These are phyloP conservation scores for Morelia viridis DNA, from an alignment of 2,797 vertebrate species.

Conservation along the genomic window DNA sequence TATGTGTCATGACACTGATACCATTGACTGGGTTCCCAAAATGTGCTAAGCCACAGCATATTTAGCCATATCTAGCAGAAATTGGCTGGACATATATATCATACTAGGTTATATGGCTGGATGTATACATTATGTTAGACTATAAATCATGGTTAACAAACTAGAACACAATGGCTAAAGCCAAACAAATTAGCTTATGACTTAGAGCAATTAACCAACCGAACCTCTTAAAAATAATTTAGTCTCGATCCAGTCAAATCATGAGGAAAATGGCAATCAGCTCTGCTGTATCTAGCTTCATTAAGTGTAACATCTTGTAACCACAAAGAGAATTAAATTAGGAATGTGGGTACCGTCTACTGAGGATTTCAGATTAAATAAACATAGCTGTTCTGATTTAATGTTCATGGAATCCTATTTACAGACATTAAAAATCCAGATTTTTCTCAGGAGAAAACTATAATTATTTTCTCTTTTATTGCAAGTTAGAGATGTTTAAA, in stretches of 20 bases:
- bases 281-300: neutral
- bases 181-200: neutral
- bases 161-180: neutral
- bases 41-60: neutral
- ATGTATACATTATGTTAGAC: neutral
- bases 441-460: slow-evolving; percentile 36
- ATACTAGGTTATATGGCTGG: neutral
- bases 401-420: neutral
- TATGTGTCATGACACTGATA: neutral
- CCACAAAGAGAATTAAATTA: neutral
- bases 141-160: neutral
- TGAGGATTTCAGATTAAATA: neutral
- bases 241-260: neutral
- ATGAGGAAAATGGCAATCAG: neutral
- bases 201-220: neutral
- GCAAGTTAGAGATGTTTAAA: slow-evolving; percentile 74
- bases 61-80: neutral
- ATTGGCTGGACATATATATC: neutral
- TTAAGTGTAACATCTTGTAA: neutral
- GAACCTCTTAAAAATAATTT: neutral
- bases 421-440: slow-evolving; percentile 16
- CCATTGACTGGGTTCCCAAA: neutral
- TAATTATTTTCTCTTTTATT: slow-evolving; percentile 61
- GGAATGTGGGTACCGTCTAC: neutral
- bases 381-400: neutral